Base-by-base conservation (phyloP, 2,113 vertebrate species). In the Pelodiscus sinensis region DNA sequence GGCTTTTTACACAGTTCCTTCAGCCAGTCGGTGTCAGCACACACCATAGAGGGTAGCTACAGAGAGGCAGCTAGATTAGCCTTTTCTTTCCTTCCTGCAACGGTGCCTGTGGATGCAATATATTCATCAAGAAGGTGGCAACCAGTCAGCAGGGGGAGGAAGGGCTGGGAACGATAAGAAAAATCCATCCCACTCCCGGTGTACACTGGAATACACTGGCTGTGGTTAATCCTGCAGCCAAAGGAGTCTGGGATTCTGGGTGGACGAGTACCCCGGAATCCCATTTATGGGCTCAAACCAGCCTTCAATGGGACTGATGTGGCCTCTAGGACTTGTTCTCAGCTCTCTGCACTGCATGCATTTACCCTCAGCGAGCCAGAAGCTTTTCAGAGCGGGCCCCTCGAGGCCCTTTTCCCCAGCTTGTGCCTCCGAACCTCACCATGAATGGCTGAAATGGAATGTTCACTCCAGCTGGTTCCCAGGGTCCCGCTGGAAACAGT, bases 401-500 rank as follows among this genome's bases (percentile, higher is more conserved):
- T 88, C 31, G 0, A 12, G 80, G 35, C 84, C 31, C n/a, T 50
- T 5, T 38, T 77, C 73, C 38, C 44, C 38, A 25, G 73, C 25
- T 24, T 77, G 10, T 25, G 38, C 73, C 38, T 50, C 22, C 50
- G 44, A 44, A 27, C 24, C 73, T 25, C 24, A 3, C 14, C 38
- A 8, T 50, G 73, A 80, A 24, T 31, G 9, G 79, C 51, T 13
- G 62, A 85, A 78, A 77, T 29, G 27, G 29, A 78, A 27, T 5
- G 52, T 71, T 3, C 22, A 12, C 75, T 44, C 31, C 31, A 82
- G 54, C 60, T 54, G 16, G 50, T 82, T 83, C 58, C 55, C 83
- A 80, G 82, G 81, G 81, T 58, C 22, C n/a, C 73, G 6, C 60
- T 83, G 62, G 83, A 90, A 94, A 60, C 18, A 19, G 19, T 71